A percentile compares a stretch with the other conserved stretches of the same genome.
Conservation (phyloP, 92 coral and sea anemone species). For the Desmophyllum pertusum region DNA sequence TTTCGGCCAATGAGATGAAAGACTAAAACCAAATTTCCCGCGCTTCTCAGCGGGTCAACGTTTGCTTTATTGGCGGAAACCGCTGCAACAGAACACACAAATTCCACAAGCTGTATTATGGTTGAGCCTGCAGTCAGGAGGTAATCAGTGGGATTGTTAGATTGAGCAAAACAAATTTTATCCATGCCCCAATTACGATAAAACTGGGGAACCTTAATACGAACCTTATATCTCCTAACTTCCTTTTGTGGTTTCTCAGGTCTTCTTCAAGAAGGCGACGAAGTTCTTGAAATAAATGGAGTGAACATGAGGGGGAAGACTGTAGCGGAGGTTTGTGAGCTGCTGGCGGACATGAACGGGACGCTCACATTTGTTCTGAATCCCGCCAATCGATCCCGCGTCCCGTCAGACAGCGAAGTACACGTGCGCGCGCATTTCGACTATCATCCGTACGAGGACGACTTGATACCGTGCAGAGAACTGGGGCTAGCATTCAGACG, state of each 20-base stretch:
- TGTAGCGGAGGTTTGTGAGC: constrained; percentile 95
- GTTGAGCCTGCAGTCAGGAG: too few species aligned
- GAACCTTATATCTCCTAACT: not conserved
- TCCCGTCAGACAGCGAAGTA: constrained; percentile 73
- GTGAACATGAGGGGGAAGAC: constrained; percentile 90
- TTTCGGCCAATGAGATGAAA: too few species aligned
- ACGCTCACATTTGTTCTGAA: constrained; percentile 89
- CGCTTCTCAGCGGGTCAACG: too few species aligned
- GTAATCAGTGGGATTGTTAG: too few species aligned
- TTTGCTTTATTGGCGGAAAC: too few species aligned
- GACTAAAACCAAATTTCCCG: too few species aligned
- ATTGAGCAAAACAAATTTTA: too few species aligned
- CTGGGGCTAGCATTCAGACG: constrained; percentile 92
- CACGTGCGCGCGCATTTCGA: constrained; percentile 95
- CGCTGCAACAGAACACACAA: too few species aligned
- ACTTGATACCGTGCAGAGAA: constrained; percentile 93
- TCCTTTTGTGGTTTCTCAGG: constrained; percentile 43
- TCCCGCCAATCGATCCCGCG: constrained; percentile 81
- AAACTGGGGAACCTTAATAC: too few species aligned
- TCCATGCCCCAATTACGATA: too few species aligned
- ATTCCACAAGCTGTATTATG: too few species aligned
- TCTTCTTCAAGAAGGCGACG: constrained; percentile 97
- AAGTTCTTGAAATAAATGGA: constrained; percentile 96
- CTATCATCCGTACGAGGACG: constrained; percentile 94
- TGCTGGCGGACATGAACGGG: constrained; percentile 96